Evolutionary conservation across 2,113 vertebrate genomes (phyloP).

Genomic region (Pygoscelis adeliae): DNA sequence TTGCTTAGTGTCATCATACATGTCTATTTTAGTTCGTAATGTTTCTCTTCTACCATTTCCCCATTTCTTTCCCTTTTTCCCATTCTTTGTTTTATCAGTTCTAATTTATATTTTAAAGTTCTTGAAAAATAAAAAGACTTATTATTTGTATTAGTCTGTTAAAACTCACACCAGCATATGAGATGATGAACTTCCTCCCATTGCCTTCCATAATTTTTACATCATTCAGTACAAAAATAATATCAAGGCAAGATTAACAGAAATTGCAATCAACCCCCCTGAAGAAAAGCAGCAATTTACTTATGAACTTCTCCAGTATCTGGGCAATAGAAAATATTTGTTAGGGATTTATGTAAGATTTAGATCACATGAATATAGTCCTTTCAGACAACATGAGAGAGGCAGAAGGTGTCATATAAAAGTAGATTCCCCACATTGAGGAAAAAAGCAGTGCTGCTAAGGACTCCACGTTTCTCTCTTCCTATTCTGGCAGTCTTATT

Average conservation of each 20-base stretch:
- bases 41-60: neutral
- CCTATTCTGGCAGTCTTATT: neutral
- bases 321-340: neutral
- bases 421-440: neutral
- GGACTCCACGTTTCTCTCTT: neutral
- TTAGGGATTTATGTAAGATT: neutral
- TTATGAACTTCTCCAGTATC: neutral
- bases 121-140: neutral
- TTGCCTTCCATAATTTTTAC: neutral
- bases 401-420: neutral
- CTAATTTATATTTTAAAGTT: neutral
- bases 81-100: neutral
- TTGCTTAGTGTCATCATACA: neutral
- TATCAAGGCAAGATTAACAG: neutral
- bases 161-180: neutral
- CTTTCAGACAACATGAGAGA: neutral
- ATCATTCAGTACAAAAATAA: neutral
- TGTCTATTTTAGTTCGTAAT: neutral
- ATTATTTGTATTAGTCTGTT: neutral
- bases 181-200: neutral
- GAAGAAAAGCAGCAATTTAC: neutral
- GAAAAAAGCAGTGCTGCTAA: neutral
- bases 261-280: neutral
- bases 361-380: neutral
- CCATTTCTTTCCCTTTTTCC: neutral